These are phyloP conservation scores for Macrophya annulata DNA, from an alignment of 2,888 invertebrate genomes.

Conservation along the genomic window DNA sequence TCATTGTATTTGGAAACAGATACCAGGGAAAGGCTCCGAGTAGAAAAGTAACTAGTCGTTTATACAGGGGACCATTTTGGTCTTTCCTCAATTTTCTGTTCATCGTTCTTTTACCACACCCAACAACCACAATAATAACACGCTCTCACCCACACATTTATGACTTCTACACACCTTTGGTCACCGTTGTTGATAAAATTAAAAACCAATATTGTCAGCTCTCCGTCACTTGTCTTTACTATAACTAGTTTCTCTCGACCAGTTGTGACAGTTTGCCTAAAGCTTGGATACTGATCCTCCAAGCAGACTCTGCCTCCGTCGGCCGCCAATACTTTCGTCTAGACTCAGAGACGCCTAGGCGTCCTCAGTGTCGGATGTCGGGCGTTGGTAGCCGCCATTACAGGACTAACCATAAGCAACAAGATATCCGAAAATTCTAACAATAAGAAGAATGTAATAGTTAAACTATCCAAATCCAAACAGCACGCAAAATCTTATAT, in stretches of 20 bases:
- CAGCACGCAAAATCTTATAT: neutral
- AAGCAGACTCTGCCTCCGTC: slow-evolving; percentile 50
- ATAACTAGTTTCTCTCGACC: slow-evolving; percentile 33
- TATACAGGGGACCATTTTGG: neutral
- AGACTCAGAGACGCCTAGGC: slow-evolving; percentile 56
- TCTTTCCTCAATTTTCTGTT: neutral
- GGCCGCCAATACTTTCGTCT: slow-evolving; percentile 57
- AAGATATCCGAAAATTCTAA: neutral
- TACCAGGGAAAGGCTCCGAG: neutral
- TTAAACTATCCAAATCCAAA: neutral
- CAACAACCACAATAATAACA: slow-evolving; percentile 17
- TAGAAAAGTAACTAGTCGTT: neutral
- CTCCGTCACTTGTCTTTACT: slow-evolving; percentile 1
- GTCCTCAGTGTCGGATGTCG: slow-evolving; percentile 53
- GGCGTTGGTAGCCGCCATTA: slow-evolving; percentile 42
- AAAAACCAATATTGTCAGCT: neutral
- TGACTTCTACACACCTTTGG: slow-evolving; percentile 10
- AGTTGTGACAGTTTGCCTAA: slow-evolving; percentile 53
- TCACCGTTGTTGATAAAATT: slow-evolving; percentile 3
- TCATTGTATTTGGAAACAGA: neutral
- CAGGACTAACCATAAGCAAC: slow-evolving; percentile 49
- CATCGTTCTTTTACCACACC: slow-evolving; percentile 21
- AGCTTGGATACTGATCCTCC: slow-evolving; percentile 52
- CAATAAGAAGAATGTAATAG: neutral
- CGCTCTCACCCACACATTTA: neutral